phyloP scores from a whole-genome alignment of 2,888 invertebrate species.

The Limnephilus lunatus region DNA sequence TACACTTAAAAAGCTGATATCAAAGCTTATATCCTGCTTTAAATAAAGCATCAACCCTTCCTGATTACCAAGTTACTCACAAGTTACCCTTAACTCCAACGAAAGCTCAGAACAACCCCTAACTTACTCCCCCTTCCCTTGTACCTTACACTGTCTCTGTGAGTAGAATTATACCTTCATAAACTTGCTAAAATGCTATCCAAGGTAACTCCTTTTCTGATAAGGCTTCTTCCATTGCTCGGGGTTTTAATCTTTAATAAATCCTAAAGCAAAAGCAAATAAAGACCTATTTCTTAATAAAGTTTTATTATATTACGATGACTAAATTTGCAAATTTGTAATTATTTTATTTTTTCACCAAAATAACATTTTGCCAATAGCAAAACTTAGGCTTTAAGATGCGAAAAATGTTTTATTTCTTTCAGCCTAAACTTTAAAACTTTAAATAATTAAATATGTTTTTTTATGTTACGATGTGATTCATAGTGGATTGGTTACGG shows the following conservation, averaged over 20 bases:
- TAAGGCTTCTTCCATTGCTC: not conserved
- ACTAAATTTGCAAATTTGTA: too few species aligned
- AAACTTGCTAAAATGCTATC: constrained; percentile 33
- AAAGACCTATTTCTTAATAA: not conserved
- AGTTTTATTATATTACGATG: too few species aligned
- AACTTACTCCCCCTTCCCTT: not conserved
- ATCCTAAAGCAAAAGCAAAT: not conserved
- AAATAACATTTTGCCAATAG: too few species aligned
- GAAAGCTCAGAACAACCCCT: constrained; percentile 30
- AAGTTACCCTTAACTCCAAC: constrained; percentile 38
- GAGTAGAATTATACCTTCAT: constrained; percentile 58
- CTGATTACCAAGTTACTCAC: constrained; percentile 25
- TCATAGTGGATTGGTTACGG: too few species aligned
- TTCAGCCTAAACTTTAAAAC: too few species aligned
- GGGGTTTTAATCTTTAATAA: not conserved
- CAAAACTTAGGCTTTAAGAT: too few species aligned
- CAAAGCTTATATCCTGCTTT: constrained; percentile 17
- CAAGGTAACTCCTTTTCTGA: constrained; percentile 7
- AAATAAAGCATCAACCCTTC: constrained; percentile 31
- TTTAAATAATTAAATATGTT: too few species aligned
- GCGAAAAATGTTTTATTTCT: too few species aligned
- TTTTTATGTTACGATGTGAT: too few species aligned
- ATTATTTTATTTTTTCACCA: too few species aligned
- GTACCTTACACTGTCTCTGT: constrained; percentile 35
- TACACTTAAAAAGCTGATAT: not conserved